Base-by-base conservation (phyloP, 1,140 invertebrate species). In the Leptinotarsa undecemlineata region DNA sequence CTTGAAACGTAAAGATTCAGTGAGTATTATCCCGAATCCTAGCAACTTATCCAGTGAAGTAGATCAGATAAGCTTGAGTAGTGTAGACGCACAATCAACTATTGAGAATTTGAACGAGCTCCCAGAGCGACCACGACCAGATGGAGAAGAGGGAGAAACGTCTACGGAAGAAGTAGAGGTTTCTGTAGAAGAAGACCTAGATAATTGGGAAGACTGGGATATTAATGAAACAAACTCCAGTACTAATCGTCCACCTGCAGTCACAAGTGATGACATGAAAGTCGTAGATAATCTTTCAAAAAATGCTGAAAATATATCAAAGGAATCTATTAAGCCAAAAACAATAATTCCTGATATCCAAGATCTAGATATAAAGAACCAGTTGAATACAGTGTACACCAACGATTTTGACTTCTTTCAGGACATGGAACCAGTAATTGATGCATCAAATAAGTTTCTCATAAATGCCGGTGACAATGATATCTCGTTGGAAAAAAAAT, bases 401-500 rank as follows among this genome's bases (percentile, higher is more conserved):
- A 88, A 90, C 72, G 90, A 92, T 74, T 87, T 92, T 79, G 92
- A 95, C 81, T 94, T 93, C 78, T 95, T 95, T 80, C 91, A 91
- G 69, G 94, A 94, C 81, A 95, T 95, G 94, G 92, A 91, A 78
- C 94, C 94, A 6, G 88, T 94, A 5, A 94, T 95, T 78, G 88
- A 92, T 66, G 90, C 90, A 77, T 87, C 90, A 13, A 87, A 87
- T 60, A 82, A 80, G 68, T 84, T 77, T 77, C 26, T 84, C 42
- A 74, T 84, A 67, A 71, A 75, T 23, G 73, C 77, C 17, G 75
- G 78, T 47, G 75, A 78, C 17, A 74, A 77, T 48, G 74, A 75
- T 57, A 68, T 51, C 3, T 69, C 48, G 48, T 26, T 57, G 51
- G 23, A 21, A 71, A 67, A 47, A 73, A 66, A 60, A 11, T 42